phyloP scores from a whole-genome alignment of 2,113 vertebrate genomes.

The Prietella phreatophila region DNA sequence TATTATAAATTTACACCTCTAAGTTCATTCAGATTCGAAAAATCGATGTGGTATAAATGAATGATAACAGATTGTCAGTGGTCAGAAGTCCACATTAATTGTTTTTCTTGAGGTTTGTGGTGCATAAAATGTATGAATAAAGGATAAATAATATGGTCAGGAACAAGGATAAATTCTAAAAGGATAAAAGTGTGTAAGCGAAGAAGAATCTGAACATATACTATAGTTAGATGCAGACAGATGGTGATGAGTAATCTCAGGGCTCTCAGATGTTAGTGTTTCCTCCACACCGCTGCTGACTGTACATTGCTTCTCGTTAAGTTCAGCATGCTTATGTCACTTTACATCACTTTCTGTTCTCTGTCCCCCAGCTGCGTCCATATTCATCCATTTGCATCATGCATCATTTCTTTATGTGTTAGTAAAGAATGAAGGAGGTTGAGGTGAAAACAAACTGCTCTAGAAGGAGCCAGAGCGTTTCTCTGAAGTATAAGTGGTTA shows the following conservation, averaged over 20 bases:
- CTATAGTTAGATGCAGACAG: not conserved
- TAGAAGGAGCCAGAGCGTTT: not conserved
- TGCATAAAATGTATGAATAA: not conserved
- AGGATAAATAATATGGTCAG: not conserved
- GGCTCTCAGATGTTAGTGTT: slow-evolving; percentile 24
- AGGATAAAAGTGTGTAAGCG: not conserved
- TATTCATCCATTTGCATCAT: slow-evolving; percentile 21
- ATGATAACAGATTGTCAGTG: slow-evolving; percentile 14
- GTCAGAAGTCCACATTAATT: not conserved
- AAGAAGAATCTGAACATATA: not conserved
- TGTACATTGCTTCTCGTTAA: not conserved
- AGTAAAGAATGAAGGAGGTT: not conserved
- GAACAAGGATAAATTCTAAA: not conserved
- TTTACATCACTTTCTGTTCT: slow-evolving; percentile 30
- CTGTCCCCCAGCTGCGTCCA: not conserved
- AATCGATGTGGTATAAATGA: not conserved
- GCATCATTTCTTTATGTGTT: slow-evolving; percentile 3
- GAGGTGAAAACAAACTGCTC: not conserved
- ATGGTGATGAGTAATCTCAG: slow-evolving; percentile 18
- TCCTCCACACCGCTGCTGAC: slow-evolving; percentile 9
- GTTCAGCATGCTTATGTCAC: slow-evolving; percentile 4
- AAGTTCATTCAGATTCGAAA: not conserved
- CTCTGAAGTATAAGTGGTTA: slow-evolving; percentile 28
- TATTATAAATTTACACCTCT: not conserved
- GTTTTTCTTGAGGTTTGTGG: not conserved